Conservation (phyloP, 2,797 vertebrate genomes). For the Enteromius anoplus region DNA sequence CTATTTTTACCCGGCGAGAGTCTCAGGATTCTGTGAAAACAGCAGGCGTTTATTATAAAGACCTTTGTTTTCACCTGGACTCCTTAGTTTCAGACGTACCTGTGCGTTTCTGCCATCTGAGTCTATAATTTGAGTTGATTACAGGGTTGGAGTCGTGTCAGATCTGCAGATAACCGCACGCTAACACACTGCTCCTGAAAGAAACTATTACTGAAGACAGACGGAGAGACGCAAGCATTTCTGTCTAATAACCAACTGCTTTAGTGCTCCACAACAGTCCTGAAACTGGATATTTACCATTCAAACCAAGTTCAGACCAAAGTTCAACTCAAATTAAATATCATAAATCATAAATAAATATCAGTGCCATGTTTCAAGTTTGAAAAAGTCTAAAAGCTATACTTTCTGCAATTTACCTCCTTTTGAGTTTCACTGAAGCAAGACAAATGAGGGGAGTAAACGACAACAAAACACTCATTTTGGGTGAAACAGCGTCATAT, state of each 20-base stretch:
- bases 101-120: conserved; percentile 5
- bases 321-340: background rate
- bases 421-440: background rate
- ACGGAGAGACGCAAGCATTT: background rate
- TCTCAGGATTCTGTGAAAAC: background rate
- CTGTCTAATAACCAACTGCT: background rate
- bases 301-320: background rate
- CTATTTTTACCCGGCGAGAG: background rate
- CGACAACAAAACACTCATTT: background rate
- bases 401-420: background rate
- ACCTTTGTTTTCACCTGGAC: conserved; percentile 2
- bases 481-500: background rate
- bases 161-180: conserved; percentile 16
- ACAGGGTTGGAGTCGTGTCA: conserved; percentile 30
- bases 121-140: conserved; percentile 48
- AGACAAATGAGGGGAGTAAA: background rate
- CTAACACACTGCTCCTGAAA: background rate
- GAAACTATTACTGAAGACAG: background rate
- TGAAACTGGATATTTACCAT: background rate
- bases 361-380: too few species aligned
- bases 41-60: conserved; percentile 10
- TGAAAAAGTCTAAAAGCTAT: background rate
- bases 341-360: too few species aligned
- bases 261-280: too few species aligned
- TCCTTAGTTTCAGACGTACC: conserved; percentile 28